Percentiles rank a stretch among this genome's conserved stretches.
These are phyloP conservation scores for Ectemnius lituratus DNA, from an alignment of 2,888 invertebrate species.

Conservation along the genomic window DNA sequence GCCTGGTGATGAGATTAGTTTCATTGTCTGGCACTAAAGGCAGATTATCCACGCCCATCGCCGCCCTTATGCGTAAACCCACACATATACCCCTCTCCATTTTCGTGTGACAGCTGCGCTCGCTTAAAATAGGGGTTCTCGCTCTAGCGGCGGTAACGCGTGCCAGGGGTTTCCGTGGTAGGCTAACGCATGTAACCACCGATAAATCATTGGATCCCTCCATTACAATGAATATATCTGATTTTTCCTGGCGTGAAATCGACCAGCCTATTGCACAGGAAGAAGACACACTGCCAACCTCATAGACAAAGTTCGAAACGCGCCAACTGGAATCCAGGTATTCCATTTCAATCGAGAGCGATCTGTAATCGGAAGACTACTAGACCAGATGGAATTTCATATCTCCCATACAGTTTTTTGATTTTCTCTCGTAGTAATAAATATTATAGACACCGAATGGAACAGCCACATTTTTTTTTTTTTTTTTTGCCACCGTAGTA, in stretches of 20 bases:
- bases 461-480: too few relatives aligned
- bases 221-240: constrained; percentile 39
- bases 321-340: too few relatives aligned
- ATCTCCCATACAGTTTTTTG: too few relatives aligned
- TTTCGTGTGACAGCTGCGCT: constrained; percentile 53
- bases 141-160: constrained; percentile 31
- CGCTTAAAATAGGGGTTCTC: constrained; percentile 62
- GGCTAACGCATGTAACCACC: constrained; percentile 34
- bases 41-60: constrained; percentile 43
- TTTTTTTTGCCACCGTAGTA: too few relatives aligned
- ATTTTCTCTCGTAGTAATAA: too few relatives aligned
- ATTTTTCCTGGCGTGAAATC: constrained; percentile 30
- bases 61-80: constrained; percentile 50
- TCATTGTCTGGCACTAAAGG: constrained; percentile 38
- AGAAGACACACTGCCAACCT: too few relatives aligned
- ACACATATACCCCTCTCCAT: constrained; percentile 23
- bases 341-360: too few relatives aligned
- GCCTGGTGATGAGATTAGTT: constrained; percentile 34
- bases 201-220: constrained; percentile 44
- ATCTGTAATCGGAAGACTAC: too few relatives aligned
- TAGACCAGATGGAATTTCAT: too few relatives aligned
- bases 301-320: too few relatives aligned
- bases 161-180: constrained; percentile 37
- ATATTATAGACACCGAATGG: too few relatives aligned
- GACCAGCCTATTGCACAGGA: too few relatives aligned